Evolutionary conservation across 2,797 vertebrate species (phyloP), one percentile per base, ranked within the genome.

Genomic region (Tokudaia muenninki): DNA sequence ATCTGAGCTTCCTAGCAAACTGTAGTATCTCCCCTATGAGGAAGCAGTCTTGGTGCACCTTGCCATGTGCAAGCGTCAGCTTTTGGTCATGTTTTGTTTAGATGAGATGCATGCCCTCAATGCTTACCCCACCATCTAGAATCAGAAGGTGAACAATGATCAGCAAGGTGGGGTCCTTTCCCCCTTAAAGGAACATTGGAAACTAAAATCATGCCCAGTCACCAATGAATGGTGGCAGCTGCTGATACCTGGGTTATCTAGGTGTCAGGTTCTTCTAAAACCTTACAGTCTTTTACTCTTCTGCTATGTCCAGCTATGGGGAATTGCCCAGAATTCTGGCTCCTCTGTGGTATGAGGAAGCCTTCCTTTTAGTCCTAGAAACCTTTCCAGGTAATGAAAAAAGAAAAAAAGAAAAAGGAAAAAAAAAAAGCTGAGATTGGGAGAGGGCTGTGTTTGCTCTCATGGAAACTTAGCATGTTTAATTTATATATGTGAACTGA

Each of bases 41-140:
- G n/a, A 50, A 4, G 44, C 10, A 12, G 50, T 24, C 57, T 84
- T n/a, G 34, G 65, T 11, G 31, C 3, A 57, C 5, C 21, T 41
- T 59, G 63, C 4, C 41, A 63, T 67, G n/a, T 47, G 14, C 6
- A 29, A 37, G 84, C 26, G 3, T 65, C 44, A 79, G 65, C 44
- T 55, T 29, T 94, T 65, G 17, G 16, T 72, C 87, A 12, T n/a
- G 74, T 57, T 91, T 95, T 82, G 31, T 77, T 95, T 77, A 44
- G 17, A 29, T 87, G 44, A n/a, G 57, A 72, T 22, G 12, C 55
- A 57, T 57, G 21, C 19, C 70, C 31, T 75, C 37, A 29, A 1
- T 59, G 77, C 17, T 91, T 10, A 7, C 26, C 8, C 34, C 13
- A 37, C 34, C 24, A 47, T 44, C 12, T 17, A 55, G 70, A 26